A percentile compares a stretch with the other conserved stretches of the same genome.
Conservation (phyloP, 2,888 invertebrate genomes). For the Magallana nippona region DNA sequence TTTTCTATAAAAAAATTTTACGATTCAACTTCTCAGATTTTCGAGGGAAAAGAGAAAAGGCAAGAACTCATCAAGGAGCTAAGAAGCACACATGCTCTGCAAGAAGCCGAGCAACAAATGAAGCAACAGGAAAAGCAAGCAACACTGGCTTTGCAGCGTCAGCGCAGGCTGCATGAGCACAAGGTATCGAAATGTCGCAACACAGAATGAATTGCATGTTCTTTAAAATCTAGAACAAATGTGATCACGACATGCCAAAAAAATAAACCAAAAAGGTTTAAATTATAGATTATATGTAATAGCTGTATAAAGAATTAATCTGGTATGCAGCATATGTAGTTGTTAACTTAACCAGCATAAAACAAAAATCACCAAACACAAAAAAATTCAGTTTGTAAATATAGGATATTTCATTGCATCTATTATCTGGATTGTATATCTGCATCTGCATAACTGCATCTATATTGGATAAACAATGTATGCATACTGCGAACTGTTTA, state of each 20-base stretch:
- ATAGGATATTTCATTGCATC: no score
- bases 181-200: conserved; percentile 65
- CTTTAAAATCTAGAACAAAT: no score
- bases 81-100: conserved; percentile 84
- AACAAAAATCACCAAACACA: background rate
- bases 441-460: no score
- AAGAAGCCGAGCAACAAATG: conserved; percentile 82
- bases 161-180: conserved; percentile 77
- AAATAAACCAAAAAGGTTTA: no score
- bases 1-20: no score
- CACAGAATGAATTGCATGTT: no score
- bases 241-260: no score
- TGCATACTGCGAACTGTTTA: background rate
- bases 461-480: background rate
- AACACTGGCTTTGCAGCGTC: conserved; percentile 78
- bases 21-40: conserved; percentile 82
- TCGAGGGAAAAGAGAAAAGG: conserved; percentile 86
- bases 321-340: no score
- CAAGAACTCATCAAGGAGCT: conserved; percentile 87
- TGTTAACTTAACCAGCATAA: no score
- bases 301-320: no score
- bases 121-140: conserved; percentile 77
- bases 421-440: no score
- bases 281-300: no score
- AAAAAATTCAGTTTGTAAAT: background rate